Evolutionary conservation across 2,888 invertebrate species (phyloP).

Genomic region (Lasioglossum pauxillum): DNA sequence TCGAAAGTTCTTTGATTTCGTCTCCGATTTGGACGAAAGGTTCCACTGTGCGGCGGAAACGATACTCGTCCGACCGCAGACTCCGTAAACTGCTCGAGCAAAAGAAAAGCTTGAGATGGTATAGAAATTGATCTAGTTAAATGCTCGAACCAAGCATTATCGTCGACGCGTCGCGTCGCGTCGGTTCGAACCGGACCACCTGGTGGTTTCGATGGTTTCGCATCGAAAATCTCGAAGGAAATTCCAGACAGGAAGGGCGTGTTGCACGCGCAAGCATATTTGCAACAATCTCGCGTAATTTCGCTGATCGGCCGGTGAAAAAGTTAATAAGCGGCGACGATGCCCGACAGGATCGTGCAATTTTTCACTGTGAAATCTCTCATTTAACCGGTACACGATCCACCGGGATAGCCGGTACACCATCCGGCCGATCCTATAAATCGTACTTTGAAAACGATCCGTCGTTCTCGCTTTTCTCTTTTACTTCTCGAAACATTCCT

Average conservation of each 20-base stretch:
- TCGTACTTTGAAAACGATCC: slow-evolving; percentile 16
- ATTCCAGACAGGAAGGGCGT: slow-evolving; percentile 19
- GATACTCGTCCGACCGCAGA: too few relatives aligned
- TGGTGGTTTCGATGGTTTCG: neutral
- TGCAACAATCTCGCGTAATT: slow-evolving; percentile 40
- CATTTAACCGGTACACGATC: slow-evolving; percentile 41
- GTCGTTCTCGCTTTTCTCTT: neutral
- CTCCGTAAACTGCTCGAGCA: neutral
- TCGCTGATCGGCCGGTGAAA: slow-evolving; percentile 43
- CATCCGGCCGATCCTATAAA: slow-evolving; percentile 26
- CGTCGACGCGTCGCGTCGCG: neutral
- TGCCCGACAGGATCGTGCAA: slow-evolving; percentile 26
- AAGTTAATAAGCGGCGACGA: slow-evolving; percentile 49
- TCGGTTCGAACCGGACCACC: slow-evolving; percentile 18
- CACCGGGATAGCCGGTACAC: slow-evolving; percentile 7
- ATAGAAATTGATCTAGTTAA: neutral
- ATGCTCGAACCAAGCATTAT: neutral
- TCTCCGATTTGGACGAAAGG: too few relatives aligned
- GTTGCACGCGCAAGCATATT: slow-evolving; percentile 24
- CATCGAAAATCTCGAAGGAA: slow-evolving; percentile 3
- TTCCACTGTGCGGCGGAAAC: too few relatives aligned
- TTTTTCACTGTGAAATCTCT: slow-evolving; percentile 51
- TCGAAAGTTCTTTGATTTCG: too few relatives aligned
- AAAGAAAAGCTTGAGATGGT: neutral
- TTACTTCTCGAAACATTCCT: neutral